Evolutionary conservation across 2,113 vertebrate genomes (phyloP), one percentile per base, ranked within the genome.

Genomic region (Neotragus moschatus): DNA sequence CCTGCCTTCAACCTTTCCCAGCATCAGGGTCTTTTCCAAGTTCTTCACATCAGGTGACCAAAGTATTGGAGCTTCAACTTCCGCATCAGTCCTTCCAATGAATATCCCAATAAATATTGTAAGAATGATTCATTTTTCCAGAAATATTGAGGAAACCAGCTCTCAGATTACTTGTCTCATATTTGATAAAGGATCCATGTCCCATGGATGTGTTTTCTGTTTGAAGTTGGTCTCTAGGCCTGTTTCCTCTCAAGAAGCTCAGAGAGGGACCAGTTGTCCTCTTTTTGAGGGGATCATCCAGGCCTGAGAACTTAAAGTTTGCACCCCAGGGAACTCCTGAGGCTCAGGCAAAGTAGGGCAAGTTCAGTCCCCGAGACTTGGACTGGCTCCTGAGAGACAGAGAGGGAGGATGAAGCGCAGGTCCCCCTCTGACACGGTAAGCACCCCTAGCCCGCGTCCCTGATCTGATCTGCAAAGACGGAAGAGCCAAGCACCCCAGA

Each of bases 391-490:
- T 30, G 11, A 25, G 4, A 70, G 6, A 51, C 28, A 12, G 5
- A 21, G 17, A 49, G 11, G 5, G 28, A n/a, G 49, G 12, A 1
- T 1, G 10, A 23, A 7, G 6, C 1, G 8, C 6, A 33, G 33
- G 26, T 6, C 7, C 21, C 11, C 30, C 30, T 47, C 33, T 6
- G 28, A 61, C 2, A 0, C 1, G 7, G 14, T 4, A 6, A 25
- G 26, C 7, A 26, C 14, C 7, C 33, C 25, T 21, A 6, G 6
- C 7, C 15, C 28, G 2, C 0, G 1, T 28, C 45, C 39, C 16
- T 0, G 7, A 9, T 12, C 9, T 13, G 82, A 73, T 26, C 7
- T 12, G 19, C 39, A 16, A 7, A 3, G 2, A 5, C 0, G 2
- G 30, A 23, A 2, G 2, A 12, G 49, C 14, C 63, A 16, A 10